Percentiles rank a stretch among this genome's conserved stretches.
phyloP scores from a whole-genome alignment of 37 sponge, comb jelly and placozoan genomes.

The Corticium candelabrum region DNA sequence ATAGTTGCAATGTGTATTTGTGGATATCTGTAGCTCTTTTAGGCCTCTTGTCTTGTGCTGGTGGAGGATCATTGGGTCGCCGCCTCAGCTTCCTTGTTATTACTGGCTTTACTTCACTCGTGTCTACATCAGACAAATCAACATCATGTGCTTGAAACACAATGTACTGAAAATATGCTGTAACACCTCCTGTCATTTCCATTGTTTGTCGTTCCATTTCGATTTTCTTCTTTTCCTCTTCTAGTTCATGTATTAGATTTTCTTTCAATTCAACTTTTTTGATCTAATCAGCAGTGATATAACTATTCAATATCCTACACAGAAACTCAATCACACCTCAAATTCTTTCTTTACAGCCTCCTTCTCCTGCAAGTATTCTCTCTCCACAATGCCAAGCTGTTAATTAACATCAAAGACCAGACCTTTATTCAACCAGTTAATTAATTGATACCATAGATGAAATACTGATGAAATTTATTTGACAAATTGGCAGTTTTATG shows the following conservation, averaged over 20 bases:
- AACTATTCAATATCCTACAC: background rate
- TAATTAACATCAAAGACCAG: no score
- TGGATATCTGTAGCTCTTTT: background rate
- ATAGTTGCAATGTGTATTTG: background rate
- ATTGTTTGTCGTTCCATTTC: constrained; percentile 12
- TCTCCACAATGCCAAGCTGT: background rate
- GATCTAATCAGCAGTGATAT: background rate
- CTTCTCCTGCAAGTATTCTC: background rate
- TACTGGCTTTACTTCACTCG: constrained; percentile 10
- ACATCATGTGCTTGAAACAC: background rate
- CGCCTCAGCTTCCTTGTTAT: background rate
- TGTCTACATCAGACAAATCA: background rate
- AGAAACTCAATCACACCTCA: background rate
- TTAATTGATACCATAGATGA: no score
- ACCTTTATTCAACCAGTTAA: no score
- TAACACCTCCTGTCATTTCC: constrained; percentile 5
- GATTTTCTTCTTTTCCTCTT: background rate
- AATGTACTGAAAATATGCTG: background rate
- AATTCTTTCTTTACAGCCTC: background rate
- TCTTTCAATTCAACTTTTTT: background rate
- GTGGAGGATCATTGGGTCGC: background rate
- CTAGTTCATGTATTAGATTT: background rate
- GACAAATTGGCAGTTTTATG: background rate
- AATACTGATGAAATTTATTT: background rate
- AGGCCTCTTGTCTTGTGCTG: background rate